phyloP scores from a whole-genome alignment of 2,113 vertebrate genomes.

The Cettia cetti region DNA sequence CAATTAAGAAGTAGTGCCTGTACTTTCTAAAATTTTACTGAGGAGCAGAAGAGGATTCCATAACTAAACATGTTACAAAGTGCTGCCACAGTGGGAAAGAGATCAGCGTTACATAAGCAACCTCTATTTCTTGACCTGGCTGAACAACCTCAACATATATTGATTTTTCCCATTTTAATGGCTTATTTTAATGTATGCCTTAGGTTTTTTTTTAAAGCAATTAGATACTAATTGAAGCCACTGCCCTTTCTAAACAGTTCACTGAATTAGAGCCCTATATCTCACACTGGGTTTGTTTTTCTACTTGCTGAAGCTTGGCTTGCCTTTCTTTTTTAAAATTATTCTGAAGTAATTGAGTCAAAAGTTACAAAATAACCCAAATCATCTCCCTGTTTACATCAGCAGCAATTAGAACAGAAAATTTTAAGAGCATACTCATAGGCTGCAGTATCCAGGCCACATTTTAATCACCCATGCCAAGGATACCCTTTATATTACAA shows the following conservation, averaged over 20 bases:
- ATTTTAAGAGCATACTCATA: background rate
- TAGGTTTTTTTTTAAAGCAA: conserved; percentile 14
- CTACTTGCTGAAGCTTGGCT: background rate
- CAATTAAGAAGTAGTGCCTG: background rate
- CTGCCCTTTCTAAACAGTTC: background rate
- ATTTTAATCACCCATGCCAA: background rate
- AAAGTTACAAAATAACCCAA: background rate
- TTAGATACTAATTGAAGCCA: conserved; percentile 18
- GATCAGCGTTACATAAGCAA: conserved; percentile 17
- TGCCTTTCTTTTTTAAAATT: background rate
- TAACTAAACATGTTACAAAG: background rate
- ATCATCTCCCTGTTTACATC: background rate
- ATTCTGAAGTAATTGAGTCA: background rate
- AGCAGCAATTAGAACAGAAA: background rate
- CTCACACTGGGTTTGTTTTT: conserved; percentile 10
- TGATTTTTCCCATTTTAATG: conserved; percentile 44
- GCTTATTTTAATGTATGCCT: background rate
- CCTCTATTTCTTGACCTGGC: conserved; percentile 53
- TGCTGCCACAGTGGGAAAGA: background rate
- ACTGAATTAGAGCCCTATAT: background rate
- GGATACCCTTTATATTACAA: background rate
- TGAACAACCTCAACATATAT: conserved; percentile 29
- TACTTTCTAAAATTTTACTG: background rate
- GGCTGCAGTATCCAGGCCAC: background rate
- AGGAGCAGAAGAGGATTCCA: background rate